Conservation (phyloP, 2,113 vertebrate genomes). For the Menidia beryllina region DNA sequence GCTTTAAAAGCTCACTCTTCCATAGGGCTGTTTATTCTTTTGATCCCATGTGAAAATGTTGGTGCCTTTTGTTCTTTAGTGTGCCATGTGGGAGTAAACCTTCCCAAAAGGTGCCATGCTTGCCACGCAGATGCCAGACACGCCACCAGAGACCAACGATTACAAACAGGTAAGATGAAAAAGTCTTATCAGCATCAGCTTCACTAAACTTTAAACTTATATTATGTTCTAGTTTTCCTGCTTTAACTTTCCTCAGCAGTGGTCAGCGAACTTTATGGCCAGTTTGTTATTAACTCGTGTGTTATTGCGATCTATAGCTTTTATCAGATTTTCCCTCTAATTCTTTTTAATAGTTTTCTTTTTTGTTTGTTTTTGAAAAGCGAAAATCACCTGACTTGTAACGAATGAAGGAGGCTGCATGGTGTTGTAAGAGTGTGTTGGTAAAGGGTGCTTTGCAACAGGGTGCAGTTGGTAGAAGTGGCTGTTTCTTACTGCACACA, state of each 20-base stretch:
- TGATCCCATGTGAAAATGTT: neutral
- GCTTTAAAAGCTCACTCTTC: neutral
- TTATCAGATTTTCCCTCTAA: too few relatives aligned
- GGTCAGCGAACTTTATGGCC: too few relatives aligned
- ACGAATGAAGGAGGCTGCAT: too few relatives aligned
- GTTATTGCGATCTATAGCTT: too few relatives aligned
- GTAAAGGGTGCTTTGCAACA: too few relatives aligned
- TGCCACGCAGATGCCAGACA: constrained; percentile 83
- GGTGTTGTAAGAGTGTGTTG: too few relatives aligned
- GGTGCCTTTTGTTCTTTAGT: constrained; percentile 72
- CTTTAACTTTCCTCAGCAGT: neutral
- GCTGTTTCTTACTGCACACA: too few relatives aligned
- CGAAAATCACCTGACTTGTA: too few relatives aligned
- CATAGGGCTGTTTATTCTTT: neutral
- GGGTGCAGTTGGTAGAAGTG: too few relatives aligned
- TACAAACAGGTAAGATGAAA: constrained; percentile 84
- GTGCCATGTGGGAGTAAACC: constrained; percentile 79
- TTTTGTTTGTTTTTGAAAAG: too few relatives aligned
- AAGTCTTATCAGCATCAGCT: neutral
- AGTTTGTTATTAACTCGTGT: neutral
- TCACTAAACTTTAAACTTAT: neutral
- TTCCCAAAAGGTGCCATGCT: constrained; percentile 84
- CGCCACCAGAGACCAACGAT: constrained; percentile 80
- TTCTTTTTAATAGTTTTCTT: too few relatives aligned
- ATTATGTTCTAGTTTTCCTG: too few relatives aligned